These are phyloP conservation scores for Ramphastos sulfuratus DNA, from an alignment of 2,113 vertebrate species.

Conservation along the genomic window DNA sequence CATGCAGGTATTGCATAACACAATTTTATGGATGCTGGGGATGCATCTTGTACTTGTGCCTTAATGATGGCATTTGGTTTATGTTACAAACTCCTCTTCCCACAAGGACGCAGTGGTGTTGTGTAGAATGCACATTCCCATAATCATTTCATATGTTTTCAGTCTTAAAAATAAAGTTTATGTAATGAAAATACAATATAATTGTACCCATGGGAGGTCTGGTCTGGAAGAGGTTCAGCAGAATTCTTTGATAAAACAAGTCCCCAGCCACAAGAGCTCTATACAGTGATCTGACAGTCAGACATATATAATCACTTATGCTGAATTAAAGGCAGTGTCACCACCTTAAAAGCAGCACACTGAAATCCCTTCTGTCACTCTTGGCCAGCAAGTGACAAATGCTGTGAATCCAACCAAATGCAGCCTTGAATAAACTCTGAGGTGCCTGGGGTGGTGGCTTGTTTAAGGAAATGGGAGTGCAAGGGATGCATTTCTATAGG, in stretches of 20 bases:
- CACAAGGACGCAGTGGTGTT: neutral
- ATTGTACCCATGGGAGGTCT: conserved; percentile 67
- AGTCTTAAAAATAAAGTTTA: conserved; percentile 69
- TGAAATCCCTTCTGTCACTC: conserved; percentile 44
- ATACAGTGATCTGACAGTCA: conserved; percentile 59
- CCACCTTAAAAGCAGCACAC: conserved; percentile 23
- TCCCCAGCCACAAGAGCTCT: conserved; percentile 61
- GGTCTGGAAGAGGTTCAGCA: conserved; percentile 69
- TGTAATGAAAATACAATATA: conserved; percentile 69
- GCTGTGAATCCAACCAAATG: conserved; percentile 26
- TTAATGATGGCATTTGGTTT: conserved; percentile 29
- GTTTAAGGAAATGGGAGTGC: neutral
- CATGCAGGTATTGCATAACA: neutral
- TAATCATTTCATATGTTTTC: conserved; percentile 66
- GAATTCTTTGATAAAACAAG: conserved; percentile 71
- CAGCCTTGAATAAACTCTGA: conserved; percentile 52
- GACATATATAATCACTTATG: conserved; percentile 63
- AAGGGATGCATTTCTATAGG: neutral
- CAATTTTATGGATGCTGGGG: neutral
- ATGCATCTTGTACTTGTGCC: conserved; percentile 31
- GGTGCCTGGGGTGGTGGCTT: neutral
- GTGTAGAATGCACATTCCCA: conserved; percentile 30
- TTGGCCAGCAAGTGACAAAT: conserved; percentile 32
- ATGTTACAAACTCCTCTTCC: conserved; percentile 31
- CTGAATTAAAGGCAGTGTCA: conserved; percentile 71